A percentile compares a stretch with the other conserved stretches of the same genome.
phyloP scores from a whole-genome alignment of 2,113 vertebrate genomes.

The Dipodomys ordii region DNA sequence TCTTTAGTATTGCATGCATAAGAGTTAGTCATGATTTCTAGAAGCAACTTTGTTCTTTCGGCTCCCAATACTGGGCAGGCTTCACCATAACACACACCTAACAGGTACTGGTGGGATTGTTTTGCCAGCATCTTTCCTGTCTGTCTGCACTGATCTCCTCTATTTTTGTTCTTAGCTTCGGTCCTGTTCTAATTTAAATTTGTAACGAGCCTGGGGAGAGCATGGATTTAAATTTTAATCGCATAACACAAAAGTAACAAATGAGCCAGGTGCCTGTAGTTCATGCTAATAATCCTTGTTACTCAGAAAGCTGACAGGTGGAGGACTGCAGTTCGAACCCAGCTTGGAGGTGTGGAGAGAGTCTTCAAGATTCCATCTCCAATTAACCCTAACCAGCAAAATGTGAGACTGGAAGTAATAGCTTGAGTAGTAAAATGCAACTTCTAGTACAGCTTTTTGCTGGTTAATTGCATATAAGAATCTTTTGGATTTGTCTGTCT shows the following conservation, averaged over 20 bases:
- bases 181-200: neutral
- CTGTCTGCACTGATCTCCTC: neutral
- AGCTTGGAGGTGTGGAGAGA: no score
- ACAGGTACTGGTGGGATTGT: neutral
- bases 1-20: neutral
- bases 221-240: neutral
- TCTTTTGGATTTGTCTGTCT: no score
- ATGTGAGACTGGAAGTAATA: no score
- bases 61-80: no score
- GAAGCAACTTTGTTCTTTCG: neutral
- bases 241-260: constrained; percentile 53
- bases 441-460: no score
- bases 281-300: no score
- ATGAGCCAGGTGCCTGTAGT: neutral
- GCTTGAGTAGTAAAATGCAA: no score
- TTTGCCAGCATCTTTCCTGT: neutral
- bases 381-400: no score
- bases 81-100: neutral
- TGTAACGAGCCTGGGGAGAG: constrained; percentile 9
- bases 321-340: no score
- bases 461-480: no score
- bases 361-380: no score
- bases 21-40: neutral
- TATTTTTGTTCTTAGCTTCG: neutral
- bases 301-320: no score